Evolutionary conservation across 2,797 vertebrate genomes (phyloP).

Genomic region (Antrozous pallidus): DNA sequence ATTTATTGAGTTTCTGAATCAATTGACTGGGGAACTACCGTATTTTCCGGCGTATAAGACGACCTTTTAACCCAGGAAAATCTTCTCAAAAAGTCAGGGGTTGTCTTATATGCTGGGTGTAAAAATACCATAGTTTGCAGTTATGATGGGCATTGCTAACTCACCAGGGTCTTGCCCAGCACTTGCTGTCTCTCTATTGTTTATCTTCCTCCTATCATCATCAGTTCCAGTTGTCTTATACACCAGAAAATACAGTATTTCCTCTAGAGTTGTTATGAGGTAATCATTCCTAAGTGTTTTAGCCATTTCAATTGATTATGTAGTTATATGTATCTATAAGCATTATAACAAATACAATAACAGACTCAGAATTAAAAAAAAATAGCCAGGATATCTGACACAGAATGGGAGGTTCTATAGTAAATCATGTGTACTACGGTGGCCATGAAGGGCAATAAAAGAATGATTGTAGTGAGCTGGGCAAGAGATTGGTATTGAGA

Average conservation of each 20-base stretch:
- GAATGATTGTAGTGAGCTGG: not conserved
- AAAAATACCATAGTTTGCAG: no score
- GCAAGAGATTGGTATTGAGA: not conserved
- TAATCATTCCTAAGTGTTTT: not conserved
- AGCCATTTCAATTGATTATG: not conserved
- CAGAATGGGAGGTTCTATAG: not conserved
- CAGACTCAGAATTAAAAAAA: not conserved
- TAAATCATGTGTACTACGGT: not conserved
- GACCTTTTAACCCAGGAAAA: no score
- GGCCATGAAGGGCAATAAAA: not conserved
- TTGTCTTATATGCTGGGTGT: no score
- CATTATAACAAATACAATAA: slow-evolving; percentile 6
- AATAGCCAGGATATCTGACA: not conserved
- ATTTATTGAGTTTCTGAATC: not conserved
- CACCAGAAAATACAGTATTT: no score
- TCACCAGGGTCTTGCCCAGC: no score
- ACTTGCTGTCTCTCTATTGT: no score
- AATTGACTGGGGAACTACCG: not conserved
- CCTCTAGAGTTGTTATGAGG: not conserved
- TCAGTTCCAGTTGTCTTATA: no score
- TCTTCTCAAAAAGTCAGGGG: no score
- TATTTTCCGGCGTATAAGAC: no score
- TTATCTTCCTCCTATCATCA: no score
- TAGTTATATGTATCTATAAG: not conserved
- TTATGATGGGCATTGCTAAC: no score